Conservation (phyloP, 2,797 vertebrate genomes). For the Propithecus perrieri region DNA sequence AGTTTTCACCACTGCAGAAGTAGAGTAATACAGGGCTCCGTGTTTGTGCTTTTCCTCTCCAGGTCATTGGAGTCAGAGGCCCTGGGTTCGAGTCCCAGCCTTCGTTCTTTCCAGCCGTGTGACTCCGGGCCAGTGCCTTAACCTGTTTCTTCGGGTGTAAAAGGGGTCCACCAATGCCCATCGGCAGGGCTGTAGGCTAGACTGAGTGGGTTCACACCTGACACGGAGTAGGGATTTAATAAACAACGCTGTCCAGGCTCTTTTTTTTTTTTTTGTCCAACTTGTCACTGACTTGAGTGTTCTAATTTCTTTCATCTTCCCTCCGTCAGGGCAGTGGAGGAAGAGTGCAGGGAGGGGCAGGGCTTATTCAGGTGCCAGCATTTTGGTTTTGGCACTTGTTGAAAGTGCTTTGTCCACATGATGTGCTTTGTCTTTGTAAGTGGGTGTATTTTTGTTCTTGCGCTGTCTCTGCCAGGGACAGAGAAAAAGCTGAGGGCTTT, state of each 20-base stretch:
- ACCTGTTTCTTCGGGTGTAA: not conserved
- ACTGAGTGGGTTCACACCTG: not conserved
- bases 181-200: not conserved
- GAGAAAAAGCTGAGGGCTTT: not conserved
- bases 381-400: not conserved
- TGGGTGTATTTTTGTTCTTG: not conserved
- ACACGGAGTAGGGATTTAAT: not conserved
- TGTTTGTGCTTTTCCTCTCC: not conserved
- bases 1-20: not conserved
- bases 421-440: not conserved
- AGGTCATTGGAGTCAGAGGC: not conserved
- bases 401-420: not conserved
- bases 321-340: not conserved
- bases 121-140: not conserved
- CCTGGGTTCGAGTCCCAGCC: not conserved
- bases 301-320: not conserved
- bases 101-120: not conserved
- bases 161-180: not conserved
- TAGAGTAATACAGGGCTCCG: fast-evolving
- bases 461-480: not conserved
- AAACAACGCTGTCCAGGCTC: too few relatives aligned
- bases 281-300: not conserved
- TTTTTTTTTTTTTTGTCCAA: not conserved
- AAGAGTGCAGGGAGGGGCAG: not conserved
- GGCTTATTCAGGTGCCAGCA: not conserved